Base-by-base conservation (phyloP, 2,113 vertebrate genomes). In the Sturnus vulgaris region DNA sequence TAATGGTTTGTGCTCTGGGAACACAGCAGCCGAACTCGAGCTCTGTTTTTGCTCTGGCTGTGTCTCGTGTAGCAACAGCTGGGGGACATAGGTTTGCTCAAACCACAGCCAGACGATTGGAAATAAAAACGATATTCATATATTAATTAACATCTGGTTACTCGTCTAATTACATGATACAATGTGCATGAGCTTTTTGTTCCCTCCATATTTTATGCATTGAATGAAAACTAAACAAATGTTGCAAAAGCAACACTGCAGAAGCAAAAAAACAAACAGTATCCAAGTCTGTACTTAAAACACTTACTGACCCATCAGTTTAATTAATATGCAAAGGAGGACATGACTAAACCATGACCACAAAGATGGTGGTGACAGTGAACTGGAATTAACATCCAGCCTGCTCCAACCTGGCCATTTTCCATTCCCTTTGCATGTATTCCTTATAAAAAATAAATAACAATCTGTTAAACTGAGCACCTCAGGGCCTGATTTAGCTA, bases 111-210 rank as follows among this genome's bases (percentile, higher is more conserved):
- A 96, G 93, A 96, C 64, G 64, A 97, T 76, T 92, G 90, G 76
- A 96, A 96, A 93, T 94, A 92, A 78, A 94, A 81, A 12, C 3
- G 44, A 96, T 78, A 79, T 97, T 96, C 88, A 96, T 96, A 92
- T 96, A 96, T 96, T 97, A 90, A 96, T 96, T 95, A 92, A 93
- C 85, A 96, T 95, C 96, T 96, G 95, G 68, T 59, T 55, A 8
- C 84, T 37, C 0, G 12, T 82, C 93, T 94, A 92, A 96, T 96
- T 94, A 92, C 96, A 92, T 0, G 65, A 83, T 71, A 73, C 95
- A 96, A 88, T 90, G 90, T 86, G 82, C 85, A 88, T 79, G 85
- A 81, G 94, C 80, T 85, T 82, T 86, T 88, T 93, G 92, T 96
- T 96, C 93, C 76, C 65, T 92, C 69, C 77, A 81, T 94, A 94